Evolutionary conservation across 2,113 vertebrate genomes (phyloP), one percentile per base, ranked within the genome.

Genomic region (Hemiscyllium ocellatum): DNA sequence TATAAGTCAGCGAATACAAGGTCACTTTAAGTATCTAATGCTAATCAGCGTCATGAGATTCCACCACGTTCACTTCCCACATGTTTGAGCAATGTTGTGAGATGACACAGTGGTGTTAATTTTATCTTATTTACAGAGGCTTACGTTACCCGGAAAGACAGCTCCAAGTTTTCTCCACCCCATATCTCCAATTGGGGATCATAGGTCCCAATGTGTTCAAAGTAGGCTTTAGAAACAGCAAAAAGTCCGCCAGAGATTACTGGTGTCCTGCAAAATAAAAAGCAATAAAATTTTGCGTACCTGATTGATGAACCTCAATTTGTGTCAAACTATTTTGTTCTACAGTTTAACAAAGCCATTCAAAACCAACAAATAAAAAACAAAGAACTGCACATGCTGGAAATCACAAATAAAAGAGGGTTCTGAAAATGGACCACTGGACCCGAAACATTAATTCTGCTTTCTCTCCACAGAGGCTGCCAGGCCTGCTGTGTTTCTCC

Each of bases 211-310:
- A 87, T 52, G 10, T 87, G 47, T 87, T 87, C 47, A 87, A 87
- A 87, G 47, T 87, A 87, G 85, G 85, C 47, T 47, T 87, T 87
- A 47, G 85, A 87, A 7, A 87, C 85, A 87, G 85, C 85, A 87
- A 87, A 87, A 52, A 87, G 47, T 87, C 42, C 85, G 2, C 85
- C 85, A 2, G 85, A 26, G 47, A 87, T 87, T 10, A 47, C 47
- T 52, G 85, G 85, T 7, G 85, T 87, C 85, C 85, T 87, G 47
- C 70, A 72, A 72, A 7, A 86, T 20, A 87, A 24, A 24, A 50
- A 87, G n/a, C 42, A 24, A 2, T 52, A 50, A 87, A 87, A 50
- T 0, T 7, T 29, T 87, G 85, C 50, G 22, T 52, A 1, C 50
- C 83, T 22, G 5, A 50, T 47, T 26, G 85, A 2, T 2, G 85